These are phyloP conservation scores for Zaprionus vittiger DNA, from an alignment of 1,140 invertebrate species.

Conservation along the genomic window DNA sequence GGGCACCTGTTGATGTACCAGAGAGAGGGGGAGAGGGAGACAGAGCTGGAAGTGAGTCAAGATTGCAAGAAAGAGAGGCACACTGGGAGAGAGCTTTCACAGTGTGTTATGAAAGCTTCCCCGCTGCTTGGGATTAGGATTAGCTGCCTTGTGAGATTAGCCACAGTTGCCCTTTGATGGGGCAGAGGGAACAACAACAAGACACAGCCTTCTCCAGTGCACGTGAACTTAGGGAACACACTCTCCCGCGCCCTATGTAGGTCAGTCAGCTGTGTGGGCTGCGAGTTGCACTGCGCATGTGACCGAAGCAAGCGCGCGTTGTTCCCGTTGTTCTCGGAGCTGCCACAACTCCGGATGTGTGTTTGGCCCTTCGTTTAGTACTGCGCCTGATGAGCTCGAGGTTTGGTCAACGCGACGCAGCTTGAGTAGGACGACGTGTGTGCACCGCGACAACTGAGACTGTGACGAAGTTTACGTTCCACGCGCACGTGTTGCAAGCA, in stretches of 20 bases:
- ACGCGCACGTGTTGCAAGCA: not conserved
- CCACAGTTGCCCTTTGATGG: not conserved
- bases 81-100: not conserved
- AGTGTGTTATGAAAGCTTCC: not conserved
- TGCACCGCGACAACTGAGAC: not conserved
- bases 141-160: not conserved
- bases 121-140: not conserved
- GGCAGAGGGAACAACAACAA: too few relatives aligned
- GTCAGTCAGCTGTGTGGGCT: slow-evolving; percentile 70
- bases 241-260: slow-evolving; percentile 51
- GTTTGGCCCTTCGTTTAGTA: slow-evolving; percentile 68
- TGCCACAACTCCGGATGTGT: slow-evolving; percentile 53
- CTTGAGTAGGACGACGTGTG: slow-evolving; percentile 21
- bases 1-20: too few relatives aligned
- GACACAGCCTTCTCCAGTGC: slow-evolving; percentile 38
- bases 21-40: too few relatives aligned
- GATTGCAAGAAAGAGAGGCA: not conserved
- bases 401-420: slow-evolving; percentile 65
- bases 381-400: slow-evolving; percentile 73
- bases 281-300: slow-evolving; percentile 67
- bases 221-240: slow-evolving; percentile 38
- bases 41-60: too few relatives aligned
- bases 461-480: not conserved
- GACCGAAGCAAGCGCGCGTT: slow-evolving; percentile 46
- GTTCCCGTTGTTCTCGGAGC: slow-evolving; percentile 4